Evolutionary conservation across 1,140 invertebrate species (phyloP).

Genomic region (Pseudoatta argentina): DNA sequence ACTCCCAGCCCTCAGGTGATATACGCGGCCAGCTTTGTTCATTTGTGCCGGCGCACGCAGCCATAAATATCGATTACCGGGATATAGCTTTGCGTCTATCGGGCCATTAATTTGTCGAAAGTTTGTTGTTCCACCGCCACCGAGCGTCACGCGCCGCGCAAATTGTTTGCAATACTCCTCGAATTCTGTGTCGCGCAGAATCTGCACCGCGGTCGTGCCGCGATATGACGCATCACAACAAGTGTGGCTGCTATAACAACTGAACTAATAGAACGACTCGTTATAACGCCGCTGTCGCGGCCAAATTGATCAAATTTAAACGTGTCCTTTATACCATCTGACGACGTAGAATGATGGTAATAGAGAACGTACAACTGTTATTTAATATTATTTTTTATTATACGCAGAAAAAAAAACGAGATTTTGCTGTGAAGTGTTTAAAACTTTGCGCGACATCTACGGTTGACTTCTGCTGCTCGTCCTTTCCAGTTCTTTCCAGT

Average conservation of each 20-base stretch:
- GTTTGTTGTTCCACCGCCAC: slow-evolving; percentile 53
- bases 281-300: neutral
- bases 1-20: slow-evolving; percentile 35
- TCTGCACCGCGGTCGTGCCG: slow-evolving; percentile 42
- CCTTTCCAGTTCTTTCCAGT: too few relatives aligned
- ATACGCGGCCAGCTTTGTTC: slow-evolving; percentile 62
- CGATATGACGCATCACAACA: slow-evolving; percentile 43
- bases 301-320: slow-evolving; percentile 11
- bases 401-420: neutral
- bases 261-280: slow-evolving; percentile 39
- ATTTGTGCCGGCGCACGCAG: slow-evolving; percentile 60
- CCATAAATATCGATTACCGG: slow-evolving; percentile 62
- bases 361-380: neutral
- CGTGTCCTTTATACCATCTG: neutral
- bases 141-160: slow-evolving; percentile 55
- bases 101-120: slow-evolving; percentile 64
- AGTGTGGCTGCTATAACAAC: neutral
- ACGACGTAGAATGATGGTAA: neutral
- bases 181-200: slow-evolving; percentile 58
- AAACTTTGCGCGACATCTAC: too few relatives aligned
- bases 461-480: too few relatives aligned
- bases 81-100: slow-evolving; percentile 57
- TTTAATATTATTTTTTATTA: neutral
- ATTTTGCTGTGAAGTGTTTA: too few relatives aligned
- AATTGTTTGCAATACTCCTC: slow-evolving; percentile 60